phyloP scores from a whole-genome alignment of 2,888 invertebrate species.

The Stenodema calcarata region DNA sequence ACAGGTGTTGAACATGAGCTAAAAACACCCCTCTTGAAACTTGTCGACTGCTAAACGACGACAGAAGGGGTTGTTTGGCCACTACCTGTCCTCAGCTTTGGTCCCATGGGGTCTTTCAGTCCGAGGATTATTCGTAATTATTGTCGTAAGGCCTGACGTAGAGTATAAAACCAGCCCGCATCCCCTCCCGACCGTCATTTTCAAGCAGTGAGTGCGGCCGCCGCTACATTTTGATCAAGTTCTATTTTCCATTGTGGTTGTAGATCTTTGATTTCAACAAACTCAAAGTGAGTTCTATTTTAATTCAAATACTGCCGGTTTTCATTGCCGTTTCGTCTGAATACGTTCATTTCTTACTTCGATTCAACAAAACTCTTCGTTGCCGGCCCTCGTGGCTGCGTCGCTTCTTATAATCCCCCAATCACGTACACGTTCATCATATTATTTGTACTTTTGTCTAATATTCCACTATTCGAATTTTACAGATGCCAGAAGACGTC shows the following conservation, averaged over 20 bases:
- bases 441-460: no score
- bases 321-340: no score
- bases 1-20: no score
- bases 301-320: neutral
- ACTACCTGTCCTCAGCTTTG: no score
- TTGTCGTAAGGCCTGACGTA: neutral
- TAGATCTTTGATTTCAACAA: neutral
- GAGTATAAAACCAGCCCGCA: constrained; percentile 1
- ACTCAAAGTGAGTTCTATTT: neutral
- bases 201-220: neutral
- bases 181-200: neutral
- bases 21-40: no score
- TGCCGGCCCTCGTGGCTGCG: neutral
- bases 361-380: neutral
- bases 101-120: no score
- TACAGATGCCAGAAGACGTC: constrained; percentile 81
- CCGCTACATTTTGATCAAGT: neutral
- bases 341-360: no score
- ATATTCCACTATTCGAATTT: neutral
- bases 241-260: neutral
- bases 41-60: no score
- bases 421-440: no score
- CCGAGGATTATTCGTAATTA: no score
- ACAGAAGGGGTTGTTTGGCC: no score
- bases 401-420: no score